Percentiles rank a stretch among this genome's conserved stretches.
Evolutionary conservation across 2,113 vertebrate genomes (phyloP).

Genomic region (Neodontobutis hainanensis): DNA sequence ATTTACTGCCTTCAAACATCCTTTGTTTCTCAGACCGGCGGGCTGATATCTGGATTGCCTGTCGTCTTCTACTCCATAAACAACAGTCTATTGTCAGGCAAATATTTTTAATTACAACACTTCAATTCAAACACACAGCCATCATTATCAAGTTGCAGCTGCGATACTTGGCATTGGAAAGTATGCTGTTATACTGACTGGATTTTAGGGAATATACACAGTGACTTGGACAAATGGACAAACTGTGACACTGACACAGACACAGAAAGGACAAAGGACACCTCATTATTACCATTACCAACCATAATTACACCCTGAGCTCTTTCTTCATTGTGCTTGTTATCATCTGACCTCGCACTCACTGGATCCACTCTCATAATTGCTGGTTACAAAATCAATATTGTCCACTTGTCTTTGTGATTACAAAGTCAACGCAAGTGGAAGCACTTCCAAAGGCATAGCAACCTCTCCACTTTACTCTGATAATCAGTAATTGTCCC

Average conservation of each 20-base stretch:
- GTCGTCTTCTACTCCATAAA: neutral
- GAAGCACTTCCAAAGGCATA: slow-evolving; percentile 22
- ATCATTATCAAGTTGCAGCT: slow-evolving; percentile 13
- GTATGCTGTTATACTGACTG: no score
- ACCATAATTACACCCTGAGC: neutral
- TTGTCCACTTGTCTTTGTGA: slow-evolving; percentile 24
- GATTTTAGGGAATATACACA: no score
- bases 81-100: slow-evolving; percentile 23
- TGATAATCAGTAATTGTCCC: slow-evolving; percentile 28
- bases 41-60: no score
- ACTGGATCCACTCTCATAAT: slow-evolving; percentile 19
- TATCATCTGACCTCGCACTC: neutral
- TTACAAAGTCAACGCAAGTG: slow-evolving; percentile 23
- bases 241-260: neutral
- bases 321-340: slow-evolving; percentile 1
- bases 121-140: neutral
- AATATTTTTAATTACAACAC: slow-evolving; percentile 33
- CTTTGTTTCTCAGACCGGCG: no score
- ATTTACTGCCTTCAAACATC: no score
- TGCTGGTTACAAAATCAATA: slow-evolving; percentile 29
- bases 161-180: neutral
- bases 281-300: slow-evolving; percentile 28
- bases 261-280: slow-evolving; percentile 11
- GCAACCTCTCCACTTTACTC: neutral
- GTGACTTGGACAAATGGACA: neutral